Base-by-base conservation (phyloP, 2,113 vertebrate species). In the Noturus placidus region DNA sequence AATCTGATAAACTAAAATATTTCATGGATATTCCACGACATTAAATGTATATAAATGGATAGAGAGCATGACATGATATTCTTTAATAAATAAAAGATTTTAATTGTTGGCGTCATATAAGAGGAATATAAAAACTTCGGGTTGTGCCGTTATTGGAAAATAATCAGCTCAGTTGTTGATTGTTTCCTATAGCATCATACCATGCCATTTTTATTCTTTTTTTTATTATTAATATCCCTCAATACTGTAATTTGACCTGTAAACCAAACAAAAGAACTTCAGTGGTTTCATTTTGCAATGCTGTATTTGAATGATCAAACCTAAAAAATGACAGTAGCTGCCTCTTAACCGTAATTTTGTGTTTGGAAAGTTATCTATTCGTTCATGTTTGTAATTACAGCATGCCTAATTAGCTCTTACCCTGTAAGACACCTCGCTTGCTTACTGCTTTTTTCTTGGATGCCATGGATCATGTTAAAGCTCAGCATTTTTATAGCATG, bases 401-500 rank as follows among this genome's bases (percentile, higher is more conserved):
- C 8, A 25, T 42, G 70, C 9, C 13, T 56, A 57, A 57, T 35
- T 80, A 35, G 19, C 19, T 70, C 25, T 38, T 85, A 88, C 85
- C 65, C 65, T 38, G 10, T 72, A 84, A 61, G 50, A 30, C 67
- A 52, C n/a, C 61, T 46, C 15, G 11, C 25, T 77, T 59, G 57
- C 38, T 59, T 78, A 86, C 57, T 46, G 20, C 22, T 85, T 50
- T 77, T 80, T 46, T 88, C 91, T 91, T 90, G 90, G 85, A 84
- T 46, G 1, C 88, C 84, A 74, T 72, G 87, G 88, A 86, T 93
- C 81, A 52, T n/a, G 79, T 92, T 93, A 85, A 85, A 86, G 59
- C 84, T 65, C 88, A 19, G 27, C 67, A 85, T 88, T 80, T 90
- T 85, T 88, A 90, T 89, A 91, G 88, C 88, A 85, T 91, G 89